Percentiles rank a stretch among this genome's conserved stretches.
These are phyloP conservation scores for Tachycineta bicolor DNA, from an alignment of 2,113 vertebrate genomes.

Conservation along the genomic window DNA sequence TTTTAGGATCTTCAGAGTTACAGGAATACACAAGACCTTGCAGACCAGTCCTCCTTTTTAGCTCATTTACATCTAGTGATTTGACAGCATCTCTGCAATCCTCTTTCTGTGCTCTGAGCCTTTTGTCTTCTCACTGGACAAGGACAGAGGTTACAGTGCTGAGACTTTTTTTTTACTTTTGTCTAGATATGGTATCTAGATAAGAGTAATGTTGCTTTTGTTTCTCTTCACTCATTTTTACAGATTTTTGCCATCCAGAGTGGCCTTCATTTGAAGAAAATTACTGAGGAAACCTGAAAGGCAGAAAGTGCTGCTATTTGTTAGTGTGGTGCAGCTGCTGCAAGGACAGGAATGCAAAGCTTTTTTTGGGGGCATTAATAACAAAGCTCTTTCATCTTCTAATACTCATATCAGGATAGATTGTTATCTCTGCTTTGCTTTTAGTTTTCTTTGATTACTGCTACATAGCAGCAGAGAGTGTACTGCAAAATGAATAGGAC, in stretches of 20 bases:
- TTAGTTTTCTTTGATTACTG: constrained; percentile 57
- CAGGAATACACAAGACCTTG: not conserved
- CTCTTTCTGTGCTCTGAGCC: not conserved
- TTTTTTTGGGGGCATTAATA: constrained; percentile 28
- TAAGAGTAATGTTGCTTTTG: not conserved
- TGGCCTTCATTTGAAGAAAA: not conserved
- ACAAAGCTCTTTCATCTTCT: constrained; percentile 56
- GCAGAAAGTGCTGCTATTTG: not conserved
- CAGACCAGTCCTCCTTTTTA: not conserved
- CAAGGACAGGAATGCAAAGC: constrained; percentile 3
- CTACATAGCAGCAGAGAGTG: constrained; percentile 9
- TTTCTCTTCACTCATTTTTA: not conserved
- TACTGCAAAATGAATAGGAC: constrained; percentile 30
- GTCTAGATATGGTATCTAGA: not conserved
- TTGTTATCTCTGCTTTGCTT: constrained; percentile 55
- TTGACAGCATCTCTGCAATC: not conserved
- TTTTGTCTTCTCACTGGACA: not conserved
- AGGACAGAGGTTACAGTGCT: not conserved
- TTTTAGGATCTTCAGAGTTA: not conserved
- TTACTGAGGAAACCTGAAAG: not conserved
- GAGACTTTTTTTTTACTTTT: not conserved
- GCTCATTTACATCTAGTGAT: not conserved
- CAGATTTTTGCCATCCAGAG: not conserved
- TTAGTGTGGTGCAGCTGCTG: not conserved
- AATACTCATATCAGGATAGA: constrained; percentile 15